Conservation (phyloP, 2,888 invertebrate species). For the Thecophora atra region DNA sequence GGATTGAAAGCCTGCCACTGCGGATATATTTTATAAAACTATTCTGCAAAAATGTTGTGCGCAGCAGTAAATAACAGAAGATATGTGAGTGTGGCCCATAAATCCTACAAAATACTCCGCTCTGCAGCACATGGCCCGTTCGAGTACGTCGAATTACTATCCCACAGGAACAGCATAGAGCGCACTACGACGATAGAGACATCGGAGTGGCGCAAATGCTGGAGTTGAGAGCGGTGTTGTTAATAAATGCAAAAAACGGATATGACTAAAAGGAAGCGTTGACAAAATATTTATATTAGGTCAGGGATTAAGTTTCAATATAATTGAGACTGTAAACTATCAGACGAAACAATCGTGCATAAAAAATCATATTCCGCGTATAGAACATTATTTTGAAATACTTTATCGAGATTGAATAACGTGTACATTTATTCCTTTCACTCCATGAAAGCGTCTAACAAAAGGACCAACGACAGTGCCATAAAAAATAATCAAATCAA, state of each 20-base stretch:
- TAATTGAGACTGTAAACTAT: too few species aligned
- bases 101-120: not conserved
- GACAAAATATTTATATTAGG: not conserved
- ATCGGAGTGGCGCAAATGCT: not conserved
- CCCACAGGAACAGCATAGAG: not conserved
- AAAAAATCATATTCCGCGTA: too few species aligned
- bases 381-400: too few species aligned
- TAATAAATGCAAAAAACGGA: not conserved
- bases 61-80: conserved; percentile 5
- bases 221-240: not conserved
- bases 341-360: too few species aligned
- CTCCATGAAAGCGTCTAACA: too few species aligned
- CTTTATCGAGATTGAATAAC: too few species aligned
- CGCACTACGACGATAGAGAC: not conserved
- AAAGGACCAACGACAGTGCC: too few species aligned
- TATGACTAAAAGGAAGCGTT: not conserved
- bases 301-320: not conserved
- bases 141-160: not conserved
- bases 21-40: not conserved
- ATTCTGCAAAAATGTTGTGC: conserved; percentile 3
- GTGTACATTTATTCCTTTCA: too few species aligned
- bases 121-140: not conserved
- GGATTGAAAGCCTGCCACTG: not conserved
- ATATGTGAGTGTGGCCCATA: not conserved
- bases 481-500: too few species aligned